phyloP scores from a whole-genome alignment of 2,888 invertebrate genomes.

The Uropetala carovei region DNA sequence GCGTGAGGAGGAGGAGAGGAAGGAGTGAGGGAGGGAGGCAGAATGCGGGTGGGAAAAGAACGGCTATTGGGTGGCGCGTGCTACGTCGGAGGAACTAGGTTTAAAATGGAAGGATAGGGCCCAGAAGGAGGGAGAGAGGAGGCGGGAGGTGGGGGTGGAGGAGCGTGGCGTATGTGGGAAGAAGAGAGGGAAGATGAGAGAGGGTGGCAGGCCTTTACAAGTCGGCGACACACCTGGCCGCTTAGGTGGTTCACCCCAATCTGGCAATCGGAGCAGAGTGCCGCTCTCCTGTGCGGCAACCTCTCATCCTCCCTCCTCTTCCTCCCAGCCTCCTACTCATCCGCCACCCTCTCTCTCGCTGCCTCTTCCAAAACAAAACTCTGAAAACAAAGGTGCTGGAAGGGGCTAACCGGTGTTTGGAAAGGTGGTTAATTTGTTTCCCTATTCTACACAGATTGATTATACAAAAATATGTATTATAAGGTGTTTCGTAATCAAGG shows the following conservation, averaged over 20 bases:
- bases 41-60: not conserved
- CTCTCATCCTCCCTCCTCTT: not conserved
- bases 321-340: not conserved
- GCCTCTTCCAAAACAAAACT: no score
- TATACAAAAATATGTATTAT: no score
- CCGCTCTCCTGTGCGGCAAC: not conserved
- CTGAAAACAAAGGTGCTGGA: not conserved
- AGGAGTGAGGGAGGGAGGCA: not conserved
- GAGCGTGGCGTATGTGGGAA: not conserved
- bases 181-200: not conserved
- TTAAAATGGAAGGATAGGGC: not conserved
- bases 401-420: not conserved
- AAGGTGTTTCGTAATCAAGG: no score
- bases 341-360: no score
- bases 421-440: no score
- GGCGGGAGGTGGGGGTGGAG: not conserved
- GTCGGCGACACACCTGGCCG: conserved; percentile 23
- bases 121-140: not conserved
- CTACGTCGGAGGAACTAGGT: not conserved
- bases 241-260: conserved; percentile 60
- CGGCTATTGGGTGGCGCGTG: not conserved
- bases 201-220: not conserved
- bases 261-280: not conserved
- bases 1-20: not conserved
- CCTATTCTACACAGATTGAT: no score